Base-by-base conservation (phyloP, 2,797 vertebrate species). In the Echiichthys vipera region DNA sequence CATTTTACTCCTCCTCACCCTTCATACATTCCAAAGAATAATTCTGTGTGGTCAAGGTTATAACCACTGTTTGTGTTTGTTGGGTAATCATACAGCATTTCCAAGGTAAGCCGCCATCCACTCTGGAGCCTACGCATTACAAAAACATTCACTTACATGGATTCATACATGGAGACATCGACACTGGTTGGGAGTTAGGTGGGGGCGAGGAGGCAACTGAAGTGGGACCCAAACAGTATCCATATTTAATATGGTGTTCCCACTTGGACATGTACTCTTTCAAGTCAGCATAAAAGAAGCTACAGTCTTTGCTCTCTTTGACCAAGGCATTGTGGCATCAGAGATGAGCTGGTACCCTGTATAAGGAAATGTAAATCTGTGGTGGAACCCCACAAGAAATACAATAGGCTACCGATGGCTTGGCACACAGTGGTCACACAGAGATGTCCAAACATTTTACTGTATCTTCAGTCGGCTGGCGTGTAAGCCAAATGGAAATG, bases 401-500 rank as follows among this genome's bases (percentile, higher is more conserved):
- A 13, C 25, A 61, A 59, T 7, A 25, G 40, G 43, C 18, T 39
- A 11, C 12, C 18, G 25, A 56, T 56, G 59, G 32, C 27, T 25
- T 42, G n/a, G n/a, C 66, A 7, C 49, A 88, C 61, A 87, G 72
- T 77, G 90, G 78, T 73, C 87, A 57, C 47, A 88, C 89, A 46
- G 90, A 91, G 68, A 69, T 63, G 32, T 84, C 87, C 58, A 88
- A 93, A 72, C 50, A 78, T 24, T 9, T 88, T 84, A 89, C 91
- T 85, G 90, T 92, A 74, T 68, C 65, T 84, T 85, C 47, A 79
- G 75, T 71, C 84, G 92, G 82, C 76, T 91, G 70, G 88, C 87
- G n/a, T 93, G 92, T 94, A 95, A 94, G 87, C 80, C 89, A 81
- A 95, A 47, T 69, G 91, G 94, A 94, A 93, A 88, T 78, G 91